phyloP scores from a whole-genome alignment of 2,888 invertebrate genomes.

The Drosophila infuscata region DNA sequence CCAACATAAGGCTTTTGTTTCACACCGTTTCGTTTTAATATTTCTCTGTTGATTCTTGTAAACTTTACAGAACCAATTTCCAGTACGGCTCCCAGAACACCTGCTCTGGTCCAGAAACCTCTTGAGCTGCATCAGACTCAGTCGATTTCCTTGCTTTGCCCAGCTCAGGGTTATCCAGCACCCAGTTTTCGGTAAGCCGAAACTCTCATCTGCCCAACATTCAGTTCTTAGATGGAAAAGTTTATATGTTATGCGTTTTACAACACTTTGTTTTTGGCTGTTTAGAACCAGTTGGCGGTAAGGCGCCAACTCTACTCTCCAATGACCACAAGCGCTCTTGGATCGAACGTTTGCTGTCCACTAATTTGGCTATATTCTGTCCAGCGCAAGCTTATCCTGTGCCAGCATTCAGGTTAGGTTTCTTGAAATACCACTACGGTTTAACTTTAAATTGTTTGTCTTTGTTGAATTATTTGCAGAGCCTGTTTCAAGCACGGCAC shows the following conservation, averaged over 20 bases:
- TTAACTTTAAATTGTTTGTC: constrained; percentile 25
- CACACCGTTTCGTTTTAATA: not conserved
- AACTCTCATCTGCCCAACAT: constrained; percentile 22
- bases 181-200: constrained; percentile 88
- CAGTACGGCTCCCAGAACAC: constrained; percentile 86
- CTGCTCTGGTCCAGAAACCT: constrained; percentile 84
- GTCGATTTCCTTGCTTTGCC: constrained; percentile 87
- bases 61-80: constrained; percentile 56
- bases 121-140: constrained; percentile 70
- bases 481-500: constrained; percentile 86
- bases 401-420: constrained; percentile 87
- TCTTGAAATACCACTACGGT: not conserved
- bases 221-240: constrained; percentile 72
- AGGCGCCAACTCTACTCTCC: constrained; percentile 86
- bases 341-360: constrained; percentile 87
- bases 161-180: constrained; percentile 91
- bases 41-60: not conserved
- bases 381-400: constrained; percentile 92
- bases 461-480: constrained; percentile 83
- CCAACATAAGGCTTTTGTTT: constrained; percentile 51
- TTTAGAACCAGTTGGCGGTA: constrained; percentile 81
- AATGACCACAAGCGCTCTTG: constrained; percentile 86
- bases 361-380: constrained; percentile 89
- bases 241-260: constrained; percentile 78
- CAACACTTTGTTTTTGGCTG: not conserved